Conservation (phyloP, 2,113 vertebrate species). For the Synchiropus splendidus region DNA sequence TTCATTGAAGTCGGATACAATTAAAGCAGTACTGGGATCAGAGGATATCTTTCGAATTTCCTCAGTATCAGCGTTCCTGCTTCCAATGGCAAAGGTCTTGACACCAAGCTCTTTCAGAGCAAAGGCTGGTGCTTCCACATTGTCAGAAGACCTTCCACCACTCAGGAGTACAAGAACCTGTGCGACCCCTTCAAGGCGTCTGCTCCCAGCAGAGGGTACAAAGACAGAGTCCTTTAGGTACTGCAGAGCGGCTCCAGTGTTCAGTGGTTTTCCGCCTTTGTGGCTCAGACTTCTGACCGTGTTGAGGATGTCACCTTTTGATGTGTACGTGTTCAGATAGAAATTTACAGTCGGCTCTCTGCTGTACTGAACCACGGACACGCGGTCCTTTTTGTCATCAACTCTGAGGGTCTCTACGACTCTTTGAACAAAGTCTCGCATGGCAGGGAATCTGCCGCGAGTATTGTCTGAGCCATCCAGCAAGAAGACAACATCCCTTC, state of each 20-base stretch:
- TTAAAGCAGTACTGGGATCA: not conserved
- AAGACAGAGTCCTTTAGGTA: slow-evolving; percentile 31
- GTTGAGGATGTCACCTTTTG: slow-evolving; percentile 3
- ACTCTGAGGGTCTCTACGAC: slow-evolving; percentile 37
- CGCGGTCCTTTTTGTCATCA: slow-evolving; percentile 32
- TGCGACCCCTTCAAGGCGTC: not conserved
- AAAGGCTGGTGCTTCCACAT: slow-evolving; percentile 25
- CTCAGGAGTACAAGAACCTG: not conserved
- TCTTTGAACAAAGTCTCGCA: slow-evolving; percentile 37
- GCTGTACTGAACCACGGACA: slow-evolving; percentile 42
- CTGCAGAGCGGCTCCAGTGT: slow-evolving; percentile 68
- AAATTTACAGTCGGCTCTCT: slow-evolving; percentile 31
- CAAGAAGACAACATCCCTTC: slow-evolving; percentile 50
- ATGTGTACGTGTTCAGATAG: slow-evolving; percentile 33
- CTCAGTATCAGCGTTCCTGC: not conserved
- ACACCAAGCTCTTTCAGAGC: slow-evolving; percentile 31
- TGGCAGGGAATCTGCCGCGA: slow-evolving; percentile 18
- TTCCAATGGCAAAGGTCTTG: slow-evolving; percentile 1
- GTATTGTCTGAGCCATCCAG: slow-evolving; percentile 47
- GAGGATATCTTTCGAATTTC: not conserved
- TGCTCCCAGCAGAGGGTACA: not conserved
- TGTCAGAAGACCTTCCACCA: not conserved
- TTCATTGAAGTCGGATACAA: slow-evolving; percentile 60
- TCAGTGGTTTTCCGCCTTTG: slow-evolving; percentile 50
- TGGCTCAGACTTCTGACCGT: slow-evolving; percentile 11